These are phyloP conservation scores for Heliconius hortense DNA, from an alignment of 2,888 invertebrate species.

Conservation along the genomic window DNA sequence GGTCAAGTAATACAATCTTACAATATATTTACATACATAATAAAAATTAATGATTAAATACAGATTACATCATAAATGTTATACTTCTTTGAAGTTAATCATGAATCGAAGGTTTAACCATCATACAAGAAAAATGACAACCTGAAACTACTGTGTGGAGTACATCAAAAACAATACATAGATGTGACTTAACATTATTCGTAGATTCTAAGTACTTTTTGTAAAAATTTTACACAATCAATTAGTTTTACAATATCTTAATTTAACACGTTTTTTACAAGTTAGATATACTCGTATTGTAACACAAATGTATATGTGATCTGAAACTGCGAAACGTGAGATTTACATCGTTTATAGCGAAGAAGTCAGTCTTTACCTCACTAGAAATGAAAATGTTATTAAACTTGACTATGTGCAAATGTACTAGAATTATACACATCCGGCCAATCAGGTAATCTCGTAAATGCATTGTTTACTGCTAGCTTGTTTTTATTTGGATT, in stretches of 20 bases:
- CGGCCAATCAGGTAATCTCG: slow-evolving; percentile 56
- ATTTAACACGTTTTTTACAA: slow-evolving; percentile 40
- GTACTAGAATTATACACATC: slow-evolving; percentile 55
- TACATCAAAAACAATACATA: slow-evolving; percentile 24
- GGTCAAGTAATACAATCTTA: slow-evolving; percentile 52
- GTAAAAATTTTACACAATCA: slow-evolving; percentile 37
- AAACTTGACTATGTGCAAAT: slow-evolving; percentile 68
- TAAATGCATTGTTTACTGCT: slow-evolving; percentile 51
- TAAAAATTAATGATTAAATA: slow-evolving; percentile 52
- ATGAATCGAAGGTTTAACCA: slow-evolving; percentile 40
- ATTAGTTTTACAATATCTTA: slow-evolving; percentile 37
- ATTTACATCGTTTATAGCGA: slow-evolving; percentile 40
- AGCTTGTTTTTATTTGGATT: slow-evolving; percentile 42
- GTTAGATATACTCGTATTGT: slow-evolving; percentile 39
- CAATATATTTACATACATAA: slow-evolving; percentile 62
- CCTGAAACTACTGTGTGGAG: slow-evolving; percentile 25
- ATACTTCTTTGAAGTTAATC: slow-evolving; percentile 69
- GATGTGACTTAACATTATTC: slow-evolving; percentile 19
- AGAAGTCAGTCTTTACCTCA: slow-evolving; percentile 79
- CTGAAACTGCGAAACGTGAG: slow-evolving; percentile 45
- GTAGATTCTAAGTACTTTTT: slow-evolving; percentile 31
- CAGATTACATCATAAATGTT: slow-evolving; percentile 52
- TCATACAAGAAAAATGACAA: slow-evolving; percentile 30
- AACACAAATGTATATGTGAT: slow-evolving; percentile 36
- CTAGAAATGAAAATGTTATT: slow-evolving; percentile 60